Evolutionary conservation across 2,113 vertebrate species (phyloP).

Genomic region (Xiphophorus hellerii): DNA sequence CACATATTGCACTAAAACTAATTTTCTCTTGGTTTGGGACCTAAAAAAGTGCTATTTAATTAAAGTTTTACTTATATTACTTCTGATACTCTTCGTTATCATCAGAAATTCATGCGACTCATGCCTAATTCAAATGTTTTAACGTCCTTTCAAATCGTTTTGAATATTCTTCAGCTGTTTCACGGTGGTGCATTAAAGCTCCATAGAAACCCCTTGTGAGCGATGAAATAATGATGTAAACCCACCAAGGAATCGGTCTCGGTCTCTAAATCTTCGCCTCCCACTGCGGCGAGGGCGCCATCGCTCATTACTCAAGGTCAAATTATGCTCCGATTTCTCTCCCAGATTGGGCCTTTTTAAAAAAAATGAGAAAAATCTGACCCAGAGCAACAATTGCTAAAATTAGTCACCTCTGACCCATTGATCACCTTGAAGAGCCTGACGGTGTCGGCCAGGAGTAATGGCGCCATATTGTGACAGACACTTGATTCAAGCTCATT

Average conservation of each 20-base stretch:
- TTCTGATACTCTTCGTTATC: no score
- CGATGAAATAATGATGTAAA: conserved; percentile 13
- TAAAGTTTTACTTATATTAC: no score
- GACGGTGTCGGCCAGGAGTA: conserved; percentile 45
- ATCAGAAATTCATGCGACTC: neutral
- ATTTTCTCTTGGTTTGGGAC: no score
- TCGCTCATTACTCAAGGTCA: conserved; percentile 51
- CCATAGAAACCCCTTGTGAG: neutral
- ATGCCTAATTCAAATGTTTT: neutral
- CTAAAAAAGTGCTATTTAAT: no score
- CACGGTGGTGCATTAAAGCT: neutral
- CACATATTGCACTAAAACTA: no score
- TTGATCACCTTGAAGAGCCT: conserved; percentile 55
- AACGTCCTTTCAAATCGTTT: neutral
- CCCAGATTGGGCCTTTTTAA: conserved; percentile 51
- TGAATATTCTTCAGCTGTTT: neutral
- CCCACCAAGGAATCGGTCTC: conserved; percentile 5
- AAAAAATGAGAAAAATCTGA: conserved; percentile 52
- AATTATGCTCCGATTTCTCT: conserved; percentile 57
- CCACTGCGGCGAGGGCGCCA: conserved; percentile 27
- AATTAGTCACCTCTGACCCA: conserved; percentile 74
- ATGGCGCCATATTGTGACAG: conserved; percentile 58
- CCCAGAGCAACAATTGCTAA: conserved; percentile 61
- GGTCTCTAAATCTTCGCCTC: neutral
- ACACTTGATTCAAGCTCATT: conserved; percentile 77